These are phyloP conservation scores for Aricia agestis DNA, from an alignment of 1,140 invertebrate species.

Conservation along the genomic window DNA sequence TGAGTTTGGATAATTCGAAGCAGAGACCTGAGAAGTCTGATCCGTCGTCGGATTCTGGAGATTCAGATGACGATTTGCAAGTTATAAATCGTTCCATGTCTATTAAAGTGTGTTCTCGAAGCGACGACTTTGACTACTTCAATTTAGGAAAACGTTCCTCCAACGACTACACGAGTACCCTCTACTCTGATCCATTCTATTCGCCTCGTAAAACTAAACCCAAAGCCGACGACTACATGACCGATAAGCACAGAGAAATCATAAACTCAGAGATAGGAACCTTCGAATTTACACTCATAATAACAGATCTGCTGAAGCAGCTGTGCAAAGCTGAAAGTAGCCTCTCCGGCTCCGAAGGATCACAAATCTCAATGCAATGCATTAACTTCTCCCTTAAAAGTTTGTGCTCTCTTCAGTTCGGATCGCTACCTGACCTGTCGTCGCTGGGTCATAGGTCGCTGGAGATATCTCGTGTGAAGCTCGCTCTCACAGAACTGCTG, in stretches of 20 bases:
- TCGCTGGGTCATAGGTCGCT: constrained; percentile 35
- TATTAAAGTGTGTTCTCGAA: constrained; percentile 77
- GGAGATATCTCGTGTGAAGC: constrained; percentile 74
- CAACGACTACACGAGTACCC: constrained; percentile 66
- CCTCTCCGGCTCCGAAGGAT: constrained; percentile 66
- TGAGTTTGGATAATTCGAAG: constrained; percentile 42
- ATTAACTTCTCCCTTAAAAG: constrained; percentile 80
- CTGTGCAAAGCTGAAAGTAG: constrained; percentile 77
- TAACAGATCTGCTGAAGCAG: constrained; percentile 78
- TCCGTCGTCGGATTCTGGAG: constrained; percentile 74
- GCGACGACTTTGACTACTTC: constrained; percentile 82
- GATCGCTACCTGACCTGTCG: constrained; percentile 44
- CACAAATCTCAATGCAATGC: constrained; percentile 77
- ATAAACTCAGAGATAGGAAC: constrained; percentile 74
- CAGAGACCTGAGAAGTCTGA: constrained; percentile 41
- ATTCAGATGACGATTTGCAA: constrained; percentile 75
- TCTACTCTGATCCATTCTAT: constrained; percentile 48
- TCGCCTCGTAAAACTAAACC: constrained; percentile 56
- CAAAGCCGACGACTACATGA: constrained; percentile 74
- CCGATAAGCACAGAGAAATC: constrained; percentile 74
- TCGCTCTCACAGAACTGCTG: constrained; percentile 77
- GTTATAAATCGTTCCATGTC: constrained; percentile 72
- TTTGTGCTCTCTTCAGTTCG: constrained; percentile 79
- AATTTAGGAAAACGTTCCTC: constrained; percentile 77
- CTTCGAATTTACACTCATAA: constrained; percentile 78